Percentiles rank a stretch among this genome's conserved stretches.
Conservation (phyloP, 2,888 invertebrate genomes). For the Eilema sororculum region DNA sequence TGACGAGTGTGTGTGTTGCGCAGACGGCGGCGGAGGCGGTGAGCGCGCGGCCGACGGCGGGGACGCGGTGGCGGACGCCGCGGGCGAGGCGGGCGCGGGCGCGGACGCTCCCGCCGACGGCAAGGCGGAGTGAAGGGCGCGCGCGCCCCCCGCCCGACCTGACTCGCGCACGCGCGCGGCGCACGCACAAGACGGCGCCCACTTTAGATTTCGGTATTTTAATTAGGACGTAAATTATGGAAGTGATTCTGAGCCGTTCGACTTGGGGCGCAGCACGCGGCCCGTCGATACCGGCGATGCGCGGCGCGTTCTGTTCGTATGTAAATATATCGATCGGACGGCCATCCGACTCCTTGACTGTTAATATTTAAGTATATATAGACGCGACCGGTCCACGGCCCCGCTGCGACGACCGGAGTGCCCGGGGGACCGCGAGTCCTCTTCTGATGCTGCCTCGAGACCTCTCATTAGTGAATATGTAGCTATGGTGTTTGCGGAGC, state of each 20-base stretch:
- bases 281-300: constrained; percentile 55
- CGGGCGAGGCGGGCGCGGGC: constrained; percentile 58
- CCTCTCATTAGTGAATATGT: constrained; percentile 86
- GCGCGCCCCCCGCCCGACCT: constrained; percentile 51
- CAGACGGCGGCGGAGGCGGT: constrained; percentile 65
- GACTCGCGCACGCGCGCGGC: constrained; percentile 45
- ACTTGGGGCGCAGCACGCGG: constrained; percentile 59
- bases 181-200: constrained; percentile 50
- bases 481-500: constrained; percentile 80
- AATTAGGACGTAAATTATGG: constrained; percentile 84
- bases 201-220: constrained; percentile 79
- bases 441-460: constrained; percentile 81
- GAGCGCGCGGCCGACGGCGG: constrained; percentile 67
- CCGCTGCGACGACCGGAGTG: constrained; percentile 64
- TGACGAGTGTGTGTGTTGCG: constrained; percentile 49
- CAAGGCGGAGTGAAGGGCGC: constrained; percentile 64
- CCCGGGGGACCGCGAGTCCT: constrained; percentile 70
- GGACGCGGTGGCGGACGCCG: constrained; percentile 61
- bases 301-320: constrained; percentile 76
- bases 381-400: constrained; percentile 77
- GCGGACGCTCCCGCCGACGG: constrained; percentile 59
- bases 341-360: constrained; percentile 81
- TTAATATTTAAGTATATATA: constrained; percentile 81
- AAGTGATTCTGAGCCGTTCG: constrained; percentile 81
- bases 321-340: constrained; percentile 81